Percentiles rank a stretch among this genome's conserved stretches.
Evolutionary conservation across 92 coral and sea anemone species (phyloP).

Genomic region (Bergia puertoricense): DNA sequence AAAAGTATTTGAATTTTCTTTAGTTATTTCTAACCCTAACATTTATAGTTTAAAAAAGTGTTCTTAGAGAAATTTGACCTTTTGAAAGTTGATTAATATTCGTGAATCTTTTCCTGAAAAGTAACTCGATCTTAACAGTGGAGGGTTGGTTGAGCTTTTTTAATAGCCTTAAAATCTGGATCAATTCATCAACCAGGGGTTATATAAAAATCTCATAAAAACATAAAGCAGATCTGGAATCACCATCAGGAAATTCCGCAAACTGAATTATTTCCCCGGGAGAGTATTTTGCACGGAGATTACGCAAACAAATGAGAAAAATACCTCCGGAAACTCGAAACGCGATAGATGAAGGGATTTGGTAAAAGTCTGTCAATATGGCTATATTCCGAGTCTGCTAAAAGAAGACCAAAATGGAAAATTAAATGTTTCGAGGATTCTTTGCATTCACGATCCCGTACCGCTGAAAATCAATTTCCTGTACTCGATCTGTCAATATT

Average conservation of each 20-base stretch:
- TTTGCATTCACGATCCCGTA: conserved; percentile 9
- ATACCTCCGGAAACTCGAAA: conserved; percentile 43
- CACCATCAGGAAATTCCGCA: background rate
- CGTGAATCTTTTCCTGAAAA: background rate
- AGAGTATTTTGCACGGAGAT: background rate
- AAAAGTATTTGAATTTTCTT: background rate
- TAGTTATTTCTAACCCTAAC: background rate
- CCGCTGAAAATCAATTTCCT: conserved; percentile 1
- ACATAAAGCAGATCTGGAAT: background rate
- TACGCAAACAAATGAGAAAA: conserved; percentile 16
- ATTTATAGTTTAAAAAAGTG: background rate
- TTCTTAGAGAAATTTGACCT: conserved; percentile 28
- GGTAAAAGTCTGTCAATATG: conserved; percentile 29
- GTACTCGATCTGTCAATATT: background rate
- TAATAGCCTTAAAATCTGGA: conserved; percentile 20
- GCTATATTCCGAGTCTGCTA: background rate
- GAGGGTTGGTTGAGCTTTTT: background rate
- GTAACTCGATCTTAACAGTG: background rate
- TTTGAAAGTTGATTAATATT: background rate
- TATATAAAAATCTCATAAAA: conserved; percentile 8
- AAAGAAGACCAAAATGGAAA: conserved; percentile 13
- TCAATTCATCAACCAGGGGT: background rate
- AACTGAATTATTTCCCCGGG: background rate
- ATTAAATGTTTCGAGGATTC: conserved; percentile 12
- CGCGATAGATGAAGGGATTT: conserved; percentile 29